A percentile compares a stretch with the other conserved stretches of the same genome.
Conservation (phyloP, 2,888 invertebrate species). For the Phyto melanocephala region DNA sequence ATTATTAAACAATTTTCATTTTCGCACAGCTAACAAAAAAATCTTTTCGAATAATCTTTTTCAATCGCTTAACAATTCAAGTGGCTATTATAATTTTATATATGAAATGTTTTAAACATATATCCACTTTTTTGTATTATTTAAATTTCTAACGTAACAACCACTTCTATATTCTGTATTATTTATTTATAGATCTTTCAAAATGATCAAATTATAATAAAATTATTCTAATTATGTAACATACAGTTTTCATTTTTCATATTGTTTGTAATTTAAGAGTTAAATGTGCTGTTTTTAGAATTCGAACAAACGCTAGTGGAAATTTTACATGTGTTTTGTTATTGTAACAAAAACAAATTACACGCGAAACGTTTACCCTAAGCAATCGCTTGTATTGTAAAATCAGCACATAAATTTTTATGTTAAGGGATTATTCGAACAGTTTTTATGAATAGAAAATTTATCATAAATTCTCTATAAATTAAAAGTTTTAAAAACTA, state of each 20-base stretch:
- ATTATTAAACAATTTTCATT: slow-evolving; percentile 9
- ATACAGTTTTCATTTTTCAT: background rate
- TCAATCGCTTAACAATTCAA: background rate
- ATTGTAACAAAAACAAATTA: no score
- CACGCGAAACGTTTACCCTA: no score
- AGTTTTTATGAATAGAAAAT: no score
- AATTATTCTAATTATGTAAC: background rate
- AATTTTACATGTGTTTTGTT: no score
- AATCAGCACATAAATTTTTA: no score
- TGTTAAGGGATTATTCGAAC: no score
- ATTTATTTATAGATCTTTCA: background rate
- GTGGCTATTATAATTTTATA: background rate
- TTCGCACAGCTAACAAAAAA: background rate
- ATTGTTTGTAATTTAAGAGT: no score
- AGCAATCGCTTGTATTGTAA: no score
- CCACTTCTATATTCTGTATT: background rate
- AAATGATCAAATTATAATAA: background rate
- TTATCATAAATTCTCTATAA: no score
- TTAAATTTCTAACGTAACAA: background rate
- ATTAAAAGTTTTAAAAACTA: no score
- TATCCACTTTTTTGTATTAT: background rate
- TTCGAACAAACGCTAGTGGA: no score
- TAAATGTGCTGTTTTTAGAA: no score
- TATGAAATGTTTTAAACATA: background rate
- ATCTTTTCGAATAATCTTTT: background rate